Evolutionary conservation across 2,113 vertebrate genomes (phyloP).

Genomic region (Aegypius monachus): DNA sequence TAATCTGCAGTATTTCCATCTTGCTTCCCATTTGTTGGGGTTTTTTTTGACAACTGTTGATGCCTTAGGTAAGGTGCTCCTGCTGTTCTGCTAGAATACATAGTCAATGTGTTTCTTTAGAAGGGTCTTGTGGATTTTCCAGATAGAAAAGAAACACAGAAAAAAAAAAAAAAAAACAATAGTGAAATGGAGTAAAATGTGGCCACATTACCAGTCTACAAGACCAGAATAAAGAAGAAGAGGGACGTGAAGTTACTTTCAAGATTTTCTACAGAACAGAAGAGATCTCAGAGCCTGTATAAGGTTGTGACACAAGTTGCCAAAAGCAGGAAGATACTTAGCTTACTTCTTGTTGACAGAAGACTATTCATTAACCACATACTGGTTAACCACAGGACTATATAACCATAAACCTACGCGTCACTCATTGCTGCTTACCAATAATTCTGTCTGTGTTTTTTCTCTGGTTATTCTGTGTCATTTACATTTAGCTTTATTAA

Average conservation of each 20-base stretch:
- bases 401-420: not conserved
- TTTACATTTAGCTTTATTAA: not conserved
- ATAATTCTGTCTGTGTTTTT: not conserved
- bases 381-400: constrained; percentile 51
- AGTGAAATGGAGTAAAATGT: not conserved
- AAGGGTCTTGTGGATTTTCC: not conserved
- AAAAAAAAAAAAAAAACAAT: not conserved
- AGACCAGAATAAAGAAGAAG: not conserved
- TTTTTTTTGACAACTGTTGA: not conserved
- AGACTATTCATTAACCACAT: constrained; percentile 12
- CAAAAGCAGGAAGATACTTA: constrained; percentile 7
- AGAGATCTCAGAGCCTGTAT: not conserved
- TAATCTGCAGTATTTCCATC: not conserved
- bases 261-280: not conserved
- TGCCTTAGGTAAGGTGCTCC: not conserved
- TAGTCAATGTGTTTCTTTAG: not conserved
- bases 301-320: not conserved
- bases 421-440: not conserved
- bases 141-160: not conserved
- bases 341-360: constrained; percentile 13
- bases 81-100: not conserved
- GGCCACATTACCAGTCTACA: not conserved
- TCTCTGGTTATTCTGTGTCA: not conserved
- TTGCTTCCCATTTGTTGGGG: not conserved
- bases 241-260: not conserved